Conservation (phyloP, 2,888 invertebrate species). For the Drosophila histrio region DNA sequence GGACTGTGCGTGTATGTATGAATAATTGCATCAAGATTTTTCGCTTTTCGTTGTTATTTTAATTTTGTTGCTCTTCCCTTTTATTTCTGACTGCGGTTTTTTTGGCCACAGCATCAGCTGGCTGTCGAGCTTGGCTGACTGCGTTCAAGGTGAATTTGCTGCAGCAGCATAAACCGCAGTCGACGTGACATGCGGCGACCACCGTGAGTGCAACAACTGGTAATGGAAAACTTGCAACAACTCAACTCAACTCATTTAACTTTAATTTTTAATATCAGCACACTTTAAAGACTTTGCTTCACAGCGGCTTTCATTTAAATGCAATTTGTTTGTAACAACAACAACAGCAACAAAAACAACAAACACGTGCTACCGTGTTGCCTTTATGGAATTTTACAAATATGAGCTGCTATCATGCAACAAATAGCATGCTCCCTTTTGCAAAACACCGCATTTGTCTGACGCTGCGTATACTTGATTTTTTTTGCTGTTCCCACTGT, state of each 20-base stretch:
- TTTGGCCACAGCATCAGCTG: conserved; percentile 56
- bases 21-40: conserved; percentile 80
- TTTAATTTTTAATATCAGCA: conserved; percentile 74
- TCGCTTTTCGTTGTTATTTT: conserved; percentile 47
- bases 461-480: conserved; percentile 71
- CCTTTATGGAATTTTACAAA: conserved; percentile 63
- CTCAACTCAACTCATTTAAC: conserved; percentile 73
- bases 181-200: conserved; percentile 74
- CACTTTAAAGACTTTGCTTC: conserved; percentile 51
- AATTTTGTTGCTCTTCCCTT: conserved; percentile 3
- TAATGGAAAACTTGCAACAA: conserved; percentile 13
- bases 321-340: conserved; percentile 48
- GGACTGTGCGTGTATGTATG: conserved; percentile 58
- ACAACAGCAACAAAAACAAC: conserved; percentile 23
- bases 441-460: conserved; percentile 34
- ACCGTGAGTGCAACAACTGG: conserved; percentile 56
- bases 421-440: conserved; percentile 31
- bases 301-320: conserved; percentile 49
- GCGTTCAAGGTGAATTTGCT: conserved; percentile 73
- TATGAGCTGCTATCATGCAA: conserved; percentile 40
- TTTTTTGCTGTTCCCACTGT: neutral
- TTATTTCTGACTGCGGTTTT: conserved; percentile 25
- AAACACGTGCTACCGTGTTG: conserved; percentile 25
- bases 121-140: conserved; percentile 19
- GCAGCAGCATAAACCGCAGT: conserved; percentile 63